These are phyloP conservation scores for Antitype chi DNA, from an alignment of 2,888 invertebrate genomes.

Conservation along the genomic window DNA sequence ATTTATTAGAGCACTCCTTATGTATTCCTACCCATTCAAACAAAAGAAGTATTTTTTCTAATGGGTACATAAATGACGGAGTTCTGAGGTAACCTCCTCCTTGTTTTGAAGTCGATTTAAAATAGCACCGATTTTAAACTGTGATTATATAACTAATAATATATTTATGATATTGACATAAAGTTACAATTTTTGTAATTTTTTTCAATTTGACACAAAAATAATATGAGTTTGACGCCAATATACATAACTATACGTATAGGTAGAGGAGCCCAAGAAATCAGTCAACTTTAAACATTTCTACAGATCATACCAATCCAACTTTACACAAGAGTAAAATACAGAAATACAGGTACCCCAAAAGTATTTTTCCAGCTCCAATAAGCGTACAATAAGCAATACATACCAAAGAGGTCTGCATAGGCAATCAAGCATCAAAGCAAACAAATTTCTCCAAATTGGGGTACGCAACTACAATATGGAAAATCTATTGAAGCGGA, in stretches of 20 bases:
- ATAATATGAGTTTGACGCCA: not conserved
- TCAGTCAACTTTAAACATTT: not conserved
- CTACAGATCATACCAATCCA: not conserved
- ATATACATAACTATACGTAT: not conserved
- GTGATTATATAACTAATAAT: no score
- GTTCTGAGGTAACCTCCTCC: no score
- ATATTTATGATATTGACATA: not conserved
- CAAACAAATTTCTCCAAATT: slow-evolving; percentile 81
- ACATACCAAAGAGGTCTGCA: slow-evolving; percentile 64
- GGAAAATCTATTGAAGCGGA: slow-evolving; percentile 79
- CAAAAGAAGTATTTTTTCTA: no score
- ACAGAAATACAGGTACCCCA: slow-evolving; percentile 33
- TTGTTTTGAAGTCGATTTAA: no score
- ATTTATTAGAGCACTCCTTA: no score
- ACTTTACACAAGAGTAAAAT: not conserved
- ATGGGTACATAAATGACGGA: no score
- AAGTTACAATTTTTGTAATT: not conserved
- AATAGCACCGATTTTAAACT: not conserved
- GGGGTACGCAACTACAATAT: slow-evolving; percentile 77
- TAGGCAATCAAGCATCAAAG: slow-evolving; percentile 78
- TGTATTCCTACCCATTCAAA: no score
- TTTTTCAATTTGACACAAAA: no score
- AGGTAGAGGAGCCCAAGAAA: not conserved
- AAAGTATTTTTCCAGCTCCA: slow-evolving; percentile 54
- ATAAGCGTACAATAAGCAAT: slow-evolving; percentile 60